Base-by-base conservation (phyloP, 2,797 vertebrate genomes). In the Bovichtus diacanthus region DNA sequence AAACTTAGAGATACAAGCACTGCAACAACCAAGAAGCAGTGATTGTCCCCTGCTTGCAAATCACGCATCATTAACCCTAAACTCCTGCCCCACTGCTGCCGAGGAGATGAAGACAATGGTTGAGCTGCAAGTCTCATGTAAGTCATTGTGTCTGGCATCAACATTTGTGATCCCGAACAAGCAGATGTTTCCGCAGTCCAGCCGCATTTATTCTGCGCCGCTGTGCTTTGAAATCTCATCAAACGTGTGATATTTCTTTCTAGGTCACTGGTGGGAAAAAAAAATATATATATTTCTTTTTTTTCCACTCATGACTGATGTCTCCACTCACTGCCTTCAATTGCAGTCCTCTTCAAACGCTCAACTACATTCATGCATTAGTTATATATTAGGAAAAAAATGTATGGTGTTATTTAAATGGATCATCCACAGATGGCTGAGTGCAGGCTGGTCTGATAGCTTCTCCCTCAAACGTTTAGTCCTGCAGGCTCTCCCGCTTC, bases 41-140 rank as follows among this genome's bases (percentile, higher is more conserved):
- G 55, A 23, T 41, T 3, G 34, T 60, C 70, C 77, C 67, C 71
- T 74, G 69, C 85, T 86, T 85, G 83, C 82, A 67, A 60, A 70
- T 56, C 86, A 78, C 27, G 76, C 83, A 56, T 87, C 85, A 83
- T 87, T 88, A 87, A 83, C 71, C 67, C 64, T 43, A n/a, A 82
- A 80, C 49, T 21, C 54, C 46, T 71, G 72, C 76, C 72, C 60
- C 53, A n/a, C 46, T 82, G 83, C 61, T 65, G 80, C 16, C 60
- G 59, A 70, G 54, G 39, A 47, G 46, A 67, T 72, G 80, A 29
- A 80, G 74, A 80, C 78, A 76, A 58, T 27, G 34, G 53, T 51
- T 80, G 59, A 65, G 25, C 58, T 43, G 19, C 6, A 16, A 43
- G 76, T 72, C 66, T 46, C 41, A 29, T 18, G 15, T 58, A 31